Percentiles rank a stretch among this genome's conserved stretches.
phyloP scores from a whole-genome alignment of 2,113 vertebrate species.

The Gallinago paraguaiae region DNA sequence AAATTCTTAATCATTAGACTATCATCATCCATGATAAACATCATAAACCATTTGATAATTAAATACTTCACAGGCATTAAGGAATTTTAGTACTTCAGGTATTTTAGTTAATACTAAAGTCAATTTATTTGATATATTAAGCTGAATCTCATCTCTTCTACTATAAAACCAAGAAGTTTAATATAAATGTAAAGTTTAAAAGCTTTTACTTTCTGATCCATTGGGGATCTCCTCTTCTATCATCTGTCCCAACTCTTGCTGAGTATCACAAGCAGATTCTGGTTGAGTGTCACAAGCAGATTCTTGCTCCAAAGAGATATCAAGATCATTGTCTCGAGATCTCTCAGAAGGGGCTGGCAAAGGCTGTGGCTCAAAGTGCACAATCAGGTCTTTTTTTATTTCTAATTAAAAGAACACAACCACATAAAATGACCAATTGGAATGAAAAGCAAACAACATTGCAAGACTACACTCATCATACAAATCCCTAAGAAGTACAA shows the following conservation, averaged over 20 bases:
- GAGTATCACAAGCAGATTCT: constrained; percentile 16
- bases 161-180: background rate
- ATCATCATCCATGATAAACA: background rate
- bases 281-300: background rate
- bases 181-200: background rate
- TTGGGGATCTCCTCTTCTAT: background rate
- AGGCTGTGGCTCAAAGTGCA: constrained; percentile 88
- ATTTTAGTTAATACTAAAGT: background rate
- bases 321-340: constrained; percentile 84
- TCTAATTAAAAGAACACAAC: constrained; percentile 68
- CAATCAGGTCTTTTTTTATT: constrained; percentile 84
- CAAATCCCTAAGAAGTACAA: background rate
- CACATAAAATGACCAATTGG: background rate
- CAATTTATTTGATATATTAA: background rate
- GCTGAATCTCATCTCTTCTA: background rate
- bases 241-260: background rate
- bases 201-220: constrained; percentile 54
- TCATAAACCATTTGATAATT: background rate
- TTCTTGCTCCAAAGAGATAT: constrained; percentile 84
- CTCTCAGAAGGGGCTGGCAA: constrained; percentile 76
- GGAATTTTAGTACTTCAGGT: background rate
- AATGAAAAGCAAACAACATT: background rate
- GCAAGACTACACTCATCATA: background rate
- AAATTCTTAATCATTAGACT: background rate
- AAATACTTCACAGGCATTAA: background rate